These are phyloP conservation scores for Muntiacus reevesi DNA, from an alignment of 2,113 vertebrate species.

Conservation along the genomic window DNA sequence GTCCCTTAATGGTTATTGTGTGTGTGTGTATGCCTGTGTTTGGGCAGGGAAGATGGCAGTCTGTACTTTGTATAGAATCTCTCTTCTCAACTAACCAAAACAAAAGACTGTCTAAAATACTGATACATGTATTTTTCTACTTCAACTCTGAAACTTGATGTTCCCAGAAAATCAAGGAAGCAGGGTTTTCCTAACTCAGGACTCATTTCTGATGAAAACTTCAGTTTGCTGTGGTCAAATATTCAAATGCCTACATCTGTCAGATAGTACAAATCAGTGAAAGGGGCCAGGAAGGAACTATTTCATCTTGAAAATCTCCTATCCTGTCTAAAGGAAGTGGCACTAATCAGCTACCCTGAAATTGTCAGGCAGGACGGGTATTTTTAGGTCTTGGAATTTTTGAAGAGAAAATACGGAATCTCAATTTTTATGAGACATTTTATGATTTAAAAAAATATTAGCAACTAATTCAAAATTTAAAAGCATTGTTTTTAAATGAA, in stretches of 20 bases:
- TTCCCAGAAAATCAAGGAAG: not conserved
- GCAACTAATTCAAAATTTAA: not conserved
- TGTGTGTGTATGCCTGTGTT: rapidly evolving
- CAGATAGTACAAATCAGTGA: not conserved
- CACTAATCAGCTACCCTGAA: not conserved
- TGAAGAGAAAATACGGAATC: not conserved
- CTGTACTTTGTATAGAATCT: not conserved
- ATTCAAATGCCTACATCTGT: not conserved
- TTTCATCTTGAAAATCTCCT: not conserved
- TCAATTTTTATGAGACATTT: conserved; percentile 5
- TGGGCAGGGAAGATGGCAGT: not conserved
- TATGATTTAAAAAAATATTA: not conserved
- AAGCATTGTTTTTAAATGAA: not conserved
- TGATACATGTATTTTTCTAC: not conserved
- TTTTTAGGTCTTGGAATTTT: not conserved
- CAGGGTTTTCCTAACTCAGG: not conserved
- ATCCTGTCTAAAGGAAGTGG: not conserved
- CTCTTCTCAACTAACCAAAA: not conserved
- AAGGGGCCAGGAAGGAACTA: not conserved
- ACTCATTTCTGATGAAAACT: not conserved
- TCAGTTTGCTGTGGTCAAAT: not conserved
- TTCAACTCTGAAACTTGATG: not conserved
- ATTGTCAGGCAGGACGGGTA: not conserved
- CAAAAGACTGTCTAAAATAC: not conserved
- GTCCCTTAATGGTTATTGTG: not conserved